Base-by-base conservation (phyloP, 2,888 invertebrate genomes). In the Incurvaria masculella region DNA sequence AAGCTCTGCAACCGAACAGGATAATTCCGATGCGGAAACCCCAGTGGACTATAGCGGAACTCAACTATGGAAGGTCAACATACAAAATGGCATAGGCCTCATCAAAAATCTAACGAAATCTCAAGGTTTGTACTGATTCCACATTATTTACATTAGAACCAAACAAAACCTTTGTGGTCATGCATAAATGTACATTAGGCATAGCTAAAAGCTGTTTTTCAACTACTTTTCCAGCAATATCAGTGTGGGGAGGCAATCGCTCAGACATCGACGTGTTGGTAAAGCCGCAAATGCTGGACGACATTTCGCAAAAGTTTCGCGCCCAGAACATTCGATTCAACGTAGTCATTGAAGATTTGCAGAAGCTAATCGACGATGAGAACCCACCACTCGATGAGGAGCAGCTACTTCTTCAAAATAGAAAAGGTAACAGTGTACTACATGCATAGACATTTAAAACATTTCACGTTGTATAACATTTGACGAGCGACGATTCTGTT, bases 281-380 rank as follows among this genome's bases (percentile, higher is more conserved):
- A n/a, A 84, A 84, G 59, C 80, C 83, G 2, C 74, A 83, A 44
- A 80, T 82, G n/a, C 65, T 88, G 44, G 72, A 80, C 43, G 82
- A 82, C 53, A 86, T 91, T 2, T 80, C 84, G 47, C 69, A 81
- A 45, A 72, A 81, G 48, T 78, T 94, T 27, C 72, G 76, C 48
- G 75, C 82, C 38, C 81, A 84, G 52, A 82, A 84, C 47, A 81
- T 92, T 49, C 65, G 80, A 19, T 89, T 81, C 61, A 80, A 86
- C 46, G 74, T 92, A n/a, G 69, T 90, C 42, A 90, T 93, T 58
- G 81, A 87, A 45, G 87, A 94, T 68, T 66, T 94, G 45, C 91
- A 93, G 66, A 79, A 80, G 58, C 86, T 87, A 44, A 92, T 93
- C 52, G 84, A 91, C 56, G 82, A 83, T 53, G 92, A 92, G 71